Evolutionary conservation across 2,113 vertebrate genomes (phyloP).

Genomic region (Nanorana parkeri): DNA sequence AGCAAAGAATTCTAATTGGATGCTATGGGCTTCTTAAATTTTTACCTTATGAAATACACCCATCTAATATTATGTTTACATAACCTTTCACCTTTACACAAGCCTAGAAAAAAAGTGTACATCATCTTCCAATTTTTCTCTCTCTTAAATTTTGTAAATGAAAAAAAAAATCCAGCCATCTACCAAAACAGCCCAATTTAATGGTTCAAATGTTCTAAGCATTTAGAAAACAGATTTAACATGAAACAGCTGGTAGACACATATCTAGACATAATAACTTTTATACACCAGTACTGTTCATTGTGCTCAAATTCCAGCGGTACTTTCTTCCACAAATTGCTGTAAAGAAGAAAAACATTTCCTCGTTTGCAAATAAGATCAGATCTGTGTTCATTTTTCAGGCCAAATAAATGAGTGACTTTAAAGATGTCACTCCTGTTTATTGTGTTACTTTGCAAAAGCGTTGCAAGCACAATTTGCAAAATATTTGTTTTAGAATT

Average conservation of each 20-base stretch:
- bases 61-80: neutral
- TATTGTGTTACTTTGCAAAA: neutral
- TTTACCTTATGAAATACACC: too few species aligned
- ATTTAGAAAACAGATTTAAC: conserved; percentile 57
- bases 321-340: conserved; percentile 39
- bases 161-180: conserved; percentile 19
- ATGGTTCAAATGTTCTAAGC: conserved; percentile 50
- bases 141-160: neutral
- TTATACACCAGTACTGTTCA: conserved; percentile 47
- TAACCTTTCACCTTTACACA: conserved; percentile 23
- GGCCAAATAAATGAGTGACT: neutral
- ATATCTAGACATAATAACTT: conserved; percentile 56
- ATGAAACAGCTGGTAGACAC: conserved; percentile 56
- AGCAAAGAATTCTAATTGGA: too few species aligned
- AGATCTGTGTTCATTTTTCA: conserved; percentile 20
- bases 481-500: too few species aligned
- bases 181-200: conserved; percentile 53
- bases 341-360: conserved; percentile 25
- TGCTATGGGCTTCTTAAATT: too few species aligned
- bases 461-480: too few species aligned
- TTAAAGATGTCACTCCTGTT: neutral
- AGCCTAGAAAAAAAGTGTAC: conserved; percentile 4
- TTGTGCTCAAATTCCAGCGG: conserved; percentile 41
- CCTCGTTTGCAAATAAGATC: conserved; percentile 27
- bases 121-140: conserved; percentile 10